Percentiles rank a stretch among this genome's conserved stretches.
Conservation (phyloP, 1,140 invertebrate genomes). For the Cecropterus lyciades region DNA sequence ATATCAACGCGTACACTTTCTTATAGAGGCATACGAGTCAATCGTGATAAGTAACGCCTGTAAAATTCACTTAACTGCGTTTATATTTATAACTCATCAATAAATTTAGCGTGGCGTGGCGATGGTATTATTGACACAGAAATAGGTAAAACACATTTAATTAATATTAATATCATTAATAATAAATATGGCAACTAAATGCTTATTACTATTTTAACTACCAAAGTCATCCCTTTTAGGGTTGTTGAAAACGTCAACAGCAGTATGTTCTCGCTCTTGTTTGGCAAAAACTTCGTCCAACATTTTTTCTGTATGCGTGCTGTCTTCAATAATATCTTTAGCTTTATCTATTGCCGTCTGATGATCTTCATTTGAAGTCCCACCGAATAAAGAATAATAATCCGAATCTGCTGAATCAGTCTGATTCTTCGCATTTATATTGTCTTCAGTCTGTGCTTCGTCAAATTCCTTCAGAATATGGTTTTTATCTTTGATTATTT, state of each 20-base stretch:
- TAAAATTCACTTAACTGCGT: too few relatives aligned
- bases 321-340: constrained; percentile 49
- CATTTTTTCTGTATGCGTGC: constrained; percentile 39
- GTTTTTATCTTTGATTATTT: constrained; percentile 23
- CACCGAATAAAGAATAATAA: not conserved
- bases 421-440: not conserved
- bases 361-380: constrained; percentile 12
- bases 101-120: too few relatives aligned
- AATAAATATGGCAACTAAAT: too few relatives aligned
- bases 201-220: not conserved
- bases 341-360: constrained; percentile 44
- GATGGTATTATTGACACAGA: too few relatives aligned
- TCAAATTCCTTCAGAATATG: not conserved
- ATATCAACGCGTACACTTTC: too few relatives aligned
- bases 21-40: too few relatives aligned
- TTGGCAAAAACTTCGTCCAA: constrained; percentile 46
- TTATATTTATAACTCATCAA: too few relatives aligned
- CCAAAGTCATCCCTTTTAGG: constrained; percentile 38
- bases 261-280: constrained; percentile 19
- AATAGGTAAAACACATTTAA: too few relatives aligned
- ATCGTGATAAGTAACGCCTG: too few relatives aligned
- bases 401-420: not conserved
- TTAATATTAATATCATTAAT: not conserved
- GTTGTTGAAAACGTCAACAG: constrained; percentile 43
- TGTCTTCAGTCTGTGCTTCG: not conserved